These are phyloP conservation scores for Atherix ibis DNA, from an alignment of 2,888 invertebrate species.

Conservation along the genomic window DNA sequence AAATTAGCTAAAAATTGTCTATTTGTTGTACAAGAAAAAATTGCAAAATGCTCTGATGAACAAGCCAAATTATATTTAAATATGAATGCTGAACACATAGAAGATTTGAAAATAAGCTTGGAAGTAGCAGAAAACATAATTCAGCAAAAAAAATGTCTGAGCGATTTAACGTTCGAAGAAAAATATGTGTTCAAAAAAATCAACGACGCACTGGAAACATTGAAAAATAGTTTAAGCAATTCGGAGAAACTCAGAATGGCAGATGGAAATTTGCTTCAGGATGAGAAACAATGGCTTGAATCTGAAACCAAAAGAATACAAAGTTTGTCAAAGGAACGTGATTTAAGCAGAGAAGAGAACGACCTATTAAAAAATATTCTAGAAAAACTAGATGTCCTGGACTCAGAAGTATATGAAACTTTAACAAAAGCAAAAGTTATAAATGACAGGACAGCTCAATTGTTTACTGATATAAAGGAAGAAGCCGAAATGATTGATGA, in stretches of 20 bases:
- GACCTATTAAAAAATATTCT: conserved; percentile 34
- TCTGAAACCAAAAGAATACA: conserved; percentile 9
- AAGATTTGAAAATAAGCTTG: too few relatives aligned
- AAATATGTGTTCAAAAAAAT: background rate
- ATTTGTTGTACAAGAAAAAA: too few relatives aligned
- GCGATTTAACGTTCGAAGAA: too few relatives aligned
- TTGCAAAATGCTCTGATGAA: too few relatives aligned
- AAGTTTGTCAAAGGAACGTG: conserved; percentile 28
- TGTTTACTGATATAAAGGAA: conserved; percentile 20
- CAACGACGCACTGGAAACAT: background rate
- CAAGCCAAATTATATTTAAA: too few relatives aligned
- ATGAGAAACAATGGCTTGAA: background rate
- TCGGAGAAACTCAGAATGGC: background rate
- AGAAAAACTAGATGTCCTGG: conserved; percentile 36
- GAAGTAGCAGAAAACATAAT: too few relatives aligned
- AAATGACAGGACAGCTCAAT: conserved; percentile 10
- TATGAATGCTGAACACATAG: too few relatives aligned
- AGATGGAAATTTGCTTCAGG: background rate
- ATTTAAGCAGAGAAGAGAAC: conserved; percentile 28
- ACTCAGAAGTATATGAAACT: conserved; percentile 39
- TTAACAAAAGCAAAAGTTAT: conserved; percentile 20
- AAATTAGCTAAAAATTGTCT: too few relatives aligned
- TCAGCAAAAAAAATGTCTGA: too few relatives aligned
- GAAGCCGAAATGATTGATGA: conserved; percentile 13
- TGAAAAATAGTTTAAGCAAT: conserved; percentile 1